Percentiles rank a stretch among this genome's conserved stretches.
Conservation (phyloP, 2,113 vertebrate genomes). For the Heterochromis multidens region DNA sequence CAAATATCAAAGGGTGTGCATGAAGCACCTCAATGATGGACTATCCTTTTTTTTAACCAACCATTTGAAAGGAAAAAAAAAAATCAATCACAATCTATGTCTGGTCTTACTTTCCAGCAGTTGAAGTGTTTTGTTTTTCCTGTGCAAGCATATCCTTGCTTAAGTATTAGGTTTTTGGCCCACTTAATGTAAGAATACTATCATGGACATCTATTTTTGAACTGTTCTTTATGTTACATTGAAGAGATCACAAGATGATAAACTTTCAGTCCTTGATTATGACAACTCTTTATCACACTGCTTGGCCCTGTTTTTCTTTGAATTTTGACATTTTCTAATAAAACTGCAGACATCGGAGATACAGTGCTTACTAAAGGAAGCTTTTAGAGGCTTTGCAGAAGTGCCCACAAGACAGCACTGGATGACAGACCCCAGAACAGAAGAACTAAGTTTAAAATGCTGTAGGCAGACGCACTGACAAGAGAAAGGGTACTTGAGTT, state of each 20-base stretch:
- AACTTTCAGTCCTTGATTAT: background rate
- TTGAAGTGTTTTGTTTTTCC: constrained; percentile 34
- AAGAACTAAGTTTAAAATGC: background rate
- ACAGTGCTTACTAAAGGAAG: background rate
- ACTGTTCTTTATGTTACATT: background rate
- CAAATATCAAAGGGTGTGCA: constrained; percentile 54
- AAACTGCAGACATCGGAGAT: background rate
- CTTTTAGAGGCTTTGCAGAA: background rate
- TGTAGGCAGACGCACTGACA: background rate
- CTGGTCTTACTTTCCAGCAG: constrained; percentile 48
- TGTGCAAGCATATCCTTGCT: constrained; percentile 12
- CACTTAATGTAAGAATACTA: background rate
- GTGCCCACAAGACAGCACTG: background rate
- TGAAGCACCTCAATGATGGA: constrained; percentile 45
- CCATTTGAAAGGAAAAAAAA: constrained; percentile 57
- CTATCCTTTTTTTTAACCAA: constrained; percentile 43
- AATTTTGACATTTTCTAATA: background rate
- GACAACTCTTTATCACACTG: background rate
- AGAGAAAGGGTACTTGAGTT: background rate
- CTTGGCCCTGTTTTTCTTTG: background rate
- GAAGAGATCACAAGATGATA: background rate
- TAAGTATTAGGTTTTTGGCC: constrained; percentile 28
- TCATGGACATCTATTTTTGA: constrained; percentile 12
- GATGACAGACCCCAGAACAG: background rate
- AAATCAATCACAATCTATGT: constrained; percentile 48